These are phyloP conservation scores for Regulus satrapa DNA, from an alignment of 2,113 vertebrate genomes.

Conservation along the genomic window DNA sequence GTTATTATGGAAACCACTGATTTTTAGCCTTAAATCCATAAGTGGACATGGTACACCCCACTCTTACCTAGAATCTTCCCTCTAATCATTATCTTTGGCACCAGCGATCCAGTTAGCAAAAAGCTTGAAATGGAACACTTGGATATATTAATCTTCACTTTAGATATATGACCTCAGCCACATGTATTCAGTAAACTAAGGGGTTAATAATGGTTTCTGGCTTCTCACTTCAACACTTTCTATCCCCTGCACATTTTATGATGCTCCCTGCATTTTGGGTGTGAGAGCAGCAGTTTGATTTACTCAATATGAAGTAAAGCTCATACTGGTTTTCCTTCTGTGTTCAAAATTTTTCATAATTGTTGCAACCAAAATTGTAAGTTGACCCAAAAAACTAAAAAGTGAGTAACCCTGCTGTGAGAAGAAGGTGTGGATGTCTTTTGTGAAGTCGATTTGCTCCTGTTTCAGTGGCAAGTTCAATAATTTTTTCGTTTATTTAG, in stretches of 20 bases:
- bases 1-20: background rate
- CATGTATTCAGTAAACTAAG: background rate
- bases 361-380: background rate
- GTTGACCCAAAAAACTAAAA: background rate
- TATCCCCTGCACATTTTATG: background rate
- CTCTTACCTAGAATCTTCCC: background rate
- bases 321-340: background rate
- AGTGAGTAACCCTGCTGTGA: background rate
- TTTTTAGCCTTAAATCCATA: background rate
- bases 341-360: background rate
- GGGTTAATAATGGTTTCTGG: background rate
- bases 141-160: background rate
- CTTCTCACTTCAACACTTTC: background rate
- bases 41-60: background rate
- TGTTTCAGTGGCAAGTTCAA: background rate
- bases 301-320: accelerated
- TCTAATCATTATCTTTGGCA: background rate
- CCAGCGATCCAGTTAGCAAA: background rate
- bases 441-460: background rate
- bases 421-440: background rate
- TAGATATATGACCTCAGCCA: background rate
- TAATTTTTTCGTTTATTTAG: background rate
- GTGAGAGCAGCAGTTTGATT: background rate
- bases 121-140: background rate
- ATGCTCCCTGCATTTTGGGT: background rate